phyloP scores from a whole-genome alignment of 1,140 invertebrate genomes.

The Pogonomyrmex californicus region DNA sequence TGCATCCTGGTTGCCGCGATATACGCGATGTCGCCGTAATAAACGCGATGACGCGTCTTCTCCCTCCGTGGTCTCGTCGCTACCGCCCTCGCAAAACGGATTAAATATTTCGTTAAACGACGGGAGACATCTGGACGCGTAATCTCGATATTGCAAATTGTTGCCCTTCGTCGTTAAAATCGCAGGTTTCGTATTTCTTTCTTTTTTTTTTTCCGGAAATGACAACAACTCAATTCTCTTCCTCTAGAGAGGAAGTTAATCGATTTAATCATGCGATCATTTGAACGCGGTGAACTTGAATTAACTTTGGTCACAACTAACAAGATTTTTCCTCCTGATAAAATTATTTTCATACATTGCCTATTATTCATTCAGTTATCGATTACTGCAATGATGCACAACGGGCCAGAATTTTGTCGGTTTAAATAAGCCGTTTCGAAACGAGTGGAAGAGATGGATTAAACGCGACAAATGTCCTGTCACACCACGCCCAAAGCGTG shows the following conservation, averaged over 20 bases:
- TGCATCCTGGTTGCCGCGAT: background rate
- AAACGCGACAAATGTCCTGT: slow-evolving; percentile 54
- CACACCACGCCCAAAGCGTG: background rate
- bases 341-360: background rate
- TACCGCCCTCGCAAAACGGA: slow-evolving; percentile 26
- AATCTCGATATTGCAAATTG: slow-evolving; percentile 26
- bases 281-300: background rate
- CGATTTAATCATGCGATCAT: background rate
- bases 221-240: no score
- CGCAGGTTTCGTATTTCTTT: no score
- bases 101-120: slow-evolving; percentile 27
- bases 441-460: slow-evolving; percentile 16
- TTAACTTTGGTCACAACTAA: background rate
- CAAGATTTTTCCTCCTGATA: background rate
- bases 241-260: background rate
- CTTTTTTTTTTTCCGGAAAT: no score
- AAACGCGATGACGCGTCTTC: slow-evolving; percentile 1
- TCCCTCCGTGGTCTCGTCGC: background rate
- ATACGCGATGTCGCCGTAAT: slow-evolving; percentile 19
- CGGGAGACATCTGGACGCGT: slow-evolving; percentile 45
- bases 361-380: background rate
- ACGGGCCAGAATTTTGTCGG: slow-evolving; percentile 5
- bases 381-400: background rate
- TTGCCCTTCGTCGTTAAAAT: slow-evolving; percentile 25
- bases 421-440: background rate